Evolutionary conservation across 2,888 invertebrate genomes (phyloP).

Genomic region (Ischnus inquisitorius): DNA sequence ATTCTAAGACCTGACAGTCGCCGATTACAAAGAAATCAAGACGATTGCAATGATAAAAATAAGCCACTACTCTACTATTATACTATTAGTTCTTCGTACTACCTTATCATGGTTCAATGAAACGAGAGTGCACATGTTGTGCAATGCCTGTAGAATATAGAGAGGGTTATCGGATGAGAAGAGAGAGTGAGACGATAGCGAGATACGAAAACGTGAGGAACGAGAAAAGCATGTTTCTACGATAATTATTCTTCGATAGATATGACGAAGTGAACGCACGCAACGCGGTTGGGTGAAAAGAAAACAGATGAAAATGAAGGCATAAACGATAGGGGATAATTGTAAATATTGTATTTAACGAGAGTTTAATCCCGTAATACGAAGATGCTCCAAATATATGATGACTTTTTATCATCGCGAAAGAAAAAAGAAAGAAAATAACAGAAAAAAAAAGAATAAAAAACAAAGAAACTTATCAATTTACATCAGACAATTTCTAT

Average conservation of each 20-base stretch:
- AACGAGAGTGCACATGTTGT: slow-evolving; percentile 18
- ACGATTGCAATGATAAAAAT: slow-evolving; percentile 49
- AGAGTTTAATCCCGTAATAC: slow-evolving; percentile 46
- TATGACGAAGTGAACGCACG: slow-evolving; percentile 11
- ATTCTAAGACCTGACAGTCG: slow-evolving; percentile 63
- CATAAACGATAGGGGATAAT: slow-evolving; percentile 53
- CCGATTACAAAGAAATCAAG: slow-evolving; percentile 57
- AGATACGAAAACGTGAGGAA: slow-evolving; percentile 32
- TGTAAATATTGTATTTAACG: slow-evolving; percentile 68
- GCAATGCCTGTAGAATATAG: slow-evolving; percentile 12
- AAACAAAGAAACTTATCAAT: slow-evolving; percentile 55
- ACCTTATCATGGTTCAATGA: slow-evolving; percentile 12
- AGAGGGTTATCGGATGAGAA: not conserved
- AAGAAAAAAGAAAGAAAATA: not conserved
- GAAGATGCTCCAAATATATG: slow-evolving; percentile 56
- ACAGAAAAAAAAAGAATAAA: slow-evolving; percentile 31
- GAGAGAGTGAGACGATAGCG: slow-evolving; percentile 33
- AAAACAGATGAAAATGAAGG: slow-evolving; percentile 13
- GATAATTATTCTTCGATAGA: slow-evolving; percentile 62
- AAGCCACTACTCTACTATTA: slow-evolving; percentile 37
- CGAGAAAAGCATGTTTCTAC: slow-evolving; percentile 47
- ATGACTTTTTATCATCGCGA: slow-evolving; percentile 54
- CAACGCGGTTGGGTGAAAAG: slow-evolving; percentile 57
- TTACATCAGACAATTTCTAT: slow-evolving; percentile 72
- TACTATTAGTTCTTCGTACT: slow-evolving; percentile 50